These are phyloP conservation scores for Sphenopsis melanotis DNA, from an alignment of 2,797 vertebrate species.

Conservation along the genomic window DNA sequence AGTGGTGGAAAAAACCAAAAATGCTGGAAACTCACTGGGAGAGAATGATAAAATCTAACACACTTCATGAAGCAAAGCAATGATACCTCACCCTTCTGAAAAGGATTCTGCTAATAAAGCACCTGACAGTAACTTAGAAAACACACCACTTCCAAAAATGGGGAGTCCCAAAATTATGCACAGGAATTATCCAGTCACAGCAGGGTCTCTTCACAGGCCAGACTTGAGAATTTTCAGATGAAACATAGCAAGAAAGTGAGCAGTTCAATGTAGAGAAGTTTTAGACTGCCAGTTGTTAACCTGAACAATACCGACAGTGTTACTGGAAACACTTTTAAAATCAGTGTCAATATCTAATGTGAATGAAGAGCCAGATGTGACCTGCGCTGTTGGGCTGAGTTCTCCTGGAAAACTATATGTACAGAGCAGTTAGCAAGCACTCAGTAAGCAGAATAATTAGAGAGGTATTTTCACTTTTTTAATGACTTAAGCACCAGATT, in stretches of 20 bases:
- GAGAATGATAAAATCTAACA: not conserved
- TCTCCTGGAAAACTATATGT: not conserved
- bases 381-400: not conserved
- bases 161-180: not conserved
- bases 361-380: not conserved
- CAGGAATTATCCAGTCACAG: not conserved
- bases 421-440: not conserved
- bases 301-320: not conserved
- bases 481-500: not conserved
- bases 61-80: not conserved
- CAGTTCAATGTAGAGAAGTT: rapidly evolving
- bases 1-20: not conserved
- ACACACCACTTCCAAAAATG: rapidly evolving
- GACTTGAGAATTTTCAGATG: not conserved
- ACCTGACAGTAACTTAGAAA: not conserved
- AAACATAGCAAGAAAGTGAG: not conserved
- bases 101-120: not conserved
- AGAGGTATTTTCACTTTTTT: not conserved
- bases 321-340: not conserved
- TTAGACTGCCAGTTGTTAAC: not conserved
- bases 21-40: not conserved
- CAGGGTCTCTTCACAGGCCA: not conserved
- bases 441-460: not conserved
- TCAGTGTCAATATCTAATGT: not conserved
- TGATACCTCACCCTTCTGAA: not conserved